Conservation (phyloP, 1,140 invertebrate genomes). For the Zaprionus kolodkinae region DNA sequence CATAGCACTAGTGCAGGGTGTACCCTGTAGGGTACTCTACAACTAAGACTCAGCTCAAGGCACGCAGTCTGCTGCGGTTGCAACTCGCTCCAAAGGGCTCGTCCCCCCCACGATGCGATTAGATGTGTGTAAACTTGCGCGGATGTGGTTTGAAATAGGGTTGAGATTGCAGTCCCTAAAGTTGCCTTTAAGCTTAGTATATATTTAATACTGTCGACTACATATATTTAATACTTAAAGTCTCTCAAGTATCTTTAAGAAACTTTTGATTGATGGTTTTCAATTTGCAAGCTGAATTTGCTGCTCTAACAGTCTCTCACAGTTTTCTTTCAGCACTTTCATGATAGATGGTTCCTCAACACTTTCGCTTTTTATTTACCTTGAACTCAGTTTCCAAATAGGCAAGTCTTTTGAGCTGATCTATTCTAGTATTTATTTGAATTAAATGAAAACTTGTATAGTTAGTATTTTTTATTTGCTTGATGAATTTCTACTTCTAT, state of each 20-base stretch:
- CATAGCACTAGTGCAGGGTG: no score
- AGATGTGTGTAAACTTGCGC: conserved; percentile 32
- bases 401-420: neutral
- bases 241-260: neutral
- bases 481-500: neutral
- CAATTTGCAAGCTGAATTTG: conserved; percentile 56
- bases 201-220: neutral
- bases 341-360: conserved; percentile 26
- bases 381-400: neutral
- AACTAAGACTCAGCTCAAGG: conserved; percentile 4
- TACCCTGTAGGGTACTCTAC: no score
- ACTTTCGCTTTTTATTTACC: conserved; percentile 13
- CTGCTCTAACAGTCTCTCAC: conserved; percentile 31
- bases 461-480: neutral
- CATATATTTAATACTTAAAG: conserved; percentile 14
- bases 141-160: conserved; percentile 35
- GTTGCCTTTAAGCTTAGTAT: conserved; percentile 13
- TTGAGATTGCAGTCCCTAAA: conserved; percentile 6
- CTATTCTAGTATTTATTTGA: neutral
- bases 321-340: conserved; percentile 23
- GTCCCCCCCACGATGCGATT: conserved; percentile 22
- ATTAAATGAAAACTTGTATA: neutral
- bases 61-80: conserved; percentile 48
- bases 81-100: neutral
- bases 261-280: conserved; percentile 72